These are phyloP conservation scores for Machaerirhynchus nigripectus DNA, from an alignment of 2,113 vertebrate genomes.

Conservation along the genomic window DNA sequence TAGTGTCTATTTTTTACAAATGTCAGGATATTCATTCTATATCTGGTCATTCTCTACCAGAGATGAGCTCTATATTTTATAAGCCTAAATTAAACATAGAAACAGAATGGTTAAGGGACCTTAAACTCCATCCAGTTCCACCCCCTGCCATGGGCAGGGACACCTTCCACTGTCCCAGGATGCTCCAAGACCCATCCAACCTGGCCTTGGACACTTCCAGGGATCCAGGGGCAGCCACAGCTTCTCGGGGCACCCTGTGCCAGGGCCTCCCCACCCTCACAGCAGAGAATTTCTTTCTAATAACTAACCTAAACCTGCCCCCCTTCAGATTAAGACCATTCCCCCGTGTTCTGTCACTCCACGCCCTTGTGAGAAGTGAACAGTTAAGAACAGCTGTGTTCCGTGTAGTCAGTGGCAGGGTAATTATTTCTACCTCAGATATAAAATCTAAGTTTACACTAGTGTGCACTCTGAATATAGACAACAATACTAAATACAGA, in stretches of 20 bases:
- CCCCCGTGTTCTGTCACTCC: neutral
- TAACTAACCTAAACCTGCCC: neutral
- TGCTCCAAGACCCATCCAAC: neutral
- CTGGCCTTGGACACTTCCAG: neutral
- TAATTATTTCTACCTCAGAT: neutral
- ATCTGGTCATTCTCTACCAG: neutral
- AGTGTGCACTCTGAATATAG: neutral
- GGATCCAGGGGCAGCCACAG: neutral
- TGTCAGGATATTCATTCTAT: neutral
- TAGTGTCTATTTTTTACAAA: neutral
- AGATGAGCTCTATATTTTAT: neutral
- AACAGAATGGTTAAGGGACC: neutral
- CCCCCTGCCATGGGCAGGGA: neutral
- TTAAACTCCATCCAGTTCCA: neutral
- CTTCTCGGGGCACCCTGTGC: neutral
- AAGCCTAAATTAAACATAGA: neutral
- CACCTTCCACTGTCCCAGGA: rapidly evolving
- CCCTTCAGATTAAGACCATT: neutral
- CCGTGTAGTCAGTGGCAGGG: neutral
- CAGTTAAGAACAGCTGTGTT: neutral
- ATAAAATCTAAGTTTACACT: neutral
- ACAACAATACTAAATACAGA: neutral
- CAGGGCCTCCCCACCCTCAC: neutral
- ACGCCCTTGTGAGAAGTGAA: neutral
- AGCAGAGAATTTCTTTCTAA: neutral